phyloP scores from a whole-genome alignment of 2,888 invertebrate species.

The Polyommatus iphigenia region DNA sequence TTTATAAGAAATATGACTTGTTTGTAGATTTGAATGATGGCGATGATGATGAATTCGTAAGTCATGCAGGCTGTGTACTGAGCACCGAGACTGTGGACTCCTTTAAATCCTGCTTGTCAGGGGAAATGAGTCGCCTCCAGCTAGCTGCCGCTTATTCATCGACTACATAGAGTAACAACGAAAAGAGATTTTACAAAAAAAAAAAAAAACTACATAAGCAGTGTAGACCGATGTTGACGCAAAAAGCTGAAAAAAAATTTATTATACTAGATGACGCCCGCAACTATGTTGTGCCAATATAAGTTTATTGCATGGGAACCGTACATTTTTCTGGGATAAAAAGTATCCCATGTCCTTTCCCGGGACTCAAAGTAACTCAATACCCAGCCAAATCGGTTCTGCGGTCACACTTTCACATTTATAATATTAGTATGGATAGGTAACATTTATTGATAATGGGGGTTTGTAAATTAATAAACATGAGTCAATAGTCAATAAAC shows the following conservation, averaged over 20 bases:
- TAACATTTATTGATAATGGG: neutral
- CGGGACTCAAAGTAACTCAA: too few species aligned
- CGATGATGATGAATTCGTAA: neutral
- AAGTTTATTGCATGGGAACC: too few species aligned
- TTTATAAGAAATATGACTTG: too few species aligned
- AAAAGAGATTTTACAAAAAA: neutral
- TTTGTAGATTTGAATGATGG: neutral
- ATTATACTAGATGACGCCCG: too few species aligned
- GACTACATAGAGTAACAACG: neutral
- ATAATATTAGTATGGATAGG: too few species aligned
- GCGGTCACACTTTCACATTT: too few species aligned
- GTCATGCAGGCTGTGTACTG: slow-evolving; percentile 14
- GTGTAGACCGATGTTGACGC: neutral
- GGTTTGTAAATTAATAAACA: too few species aligned
- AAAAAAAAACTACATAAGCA: neutral
- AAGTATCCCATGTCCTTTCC: too few species aligned
- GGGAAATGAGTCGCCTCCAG: slow-evolving; percentile 26
- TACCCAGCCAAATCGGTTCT: too few species aligned
- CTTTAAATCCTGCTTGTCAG: slow-evolving; percentile 21
- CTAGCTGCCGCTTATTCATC: slow-evolving; percentile 13
- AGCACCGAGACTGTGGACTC: neutral
- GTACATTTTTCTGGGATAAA: too few species aligned
- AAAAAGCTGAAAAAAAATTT: neutral
- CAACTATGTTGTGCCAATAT: too few species aligned
- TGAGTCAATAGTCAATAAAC: too few species aligned